These are phyloP conservation scores for Tyto alba DNA, from an alignment of 2,113 vertebrate species.

Conservation along the genomic window DNA sequence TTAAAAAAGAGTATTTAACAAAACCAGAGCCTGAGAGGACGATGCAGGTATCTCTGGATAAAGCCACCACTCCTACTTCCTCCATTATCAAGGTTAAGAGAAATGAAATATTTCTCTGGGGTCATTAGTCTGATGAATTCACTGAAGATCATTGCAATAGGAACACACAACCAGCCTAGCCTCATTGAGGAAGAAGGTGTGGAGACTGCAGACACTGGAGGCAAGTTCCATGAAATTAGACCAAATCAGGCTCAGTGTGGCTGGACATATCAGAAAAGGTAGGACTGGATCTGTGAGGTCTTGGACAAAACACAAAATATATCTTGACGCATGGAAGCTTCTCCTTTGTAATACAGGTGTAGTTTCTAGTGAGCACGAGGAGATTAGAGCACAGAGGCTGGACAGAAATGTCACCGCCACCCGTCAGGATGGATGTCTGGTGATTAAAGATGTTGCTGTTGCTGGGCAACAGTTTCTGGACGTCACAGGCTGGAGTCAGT, in stretches of 20 bases:
- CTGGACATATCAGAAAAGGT: not conserved
- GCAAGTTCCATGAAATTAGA: not conserved
- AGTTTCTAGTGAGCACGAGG: not conserved
- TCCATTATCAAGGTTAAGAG: not conserved
- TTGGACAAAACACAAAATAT: not conserved
- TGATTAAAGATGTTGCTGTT: not conserved
- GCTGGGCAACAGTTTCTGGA: not conserved
- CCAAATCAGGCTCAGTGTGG: rapidly evolving
- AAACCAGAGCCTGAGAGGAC: not conserved
- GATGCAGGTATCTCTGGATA: not conserved
- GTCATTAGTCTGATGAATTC: not conserved
- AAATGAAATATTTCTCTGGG: not conserved
- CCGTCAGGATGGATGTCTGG: not conserved
- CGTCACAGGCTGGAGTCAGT: not conserved
- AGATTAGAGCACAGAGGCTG: not conserved
- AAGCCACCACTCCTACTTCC: not conserved
- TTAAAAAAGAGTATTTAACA: not conserved
- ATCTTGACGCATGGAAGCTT: not conserved
- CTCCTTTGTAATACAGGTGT: not conserved
- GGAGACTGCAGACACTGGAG: not conserved
- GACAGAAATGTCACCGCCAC: not conserved
- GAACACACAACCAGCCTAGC: not conserved
- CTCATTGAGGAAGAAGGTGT: not conserved
- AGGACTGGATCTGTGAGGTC: not conserved
- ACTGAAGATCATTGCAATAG: not conserved